Percentiles rank a stretch among this genome's conserved stretches.
phyloP scores from a whole-genome alignment of 2,113 vertebrate genomes.

The Osmerus eperlanus region DNA sequence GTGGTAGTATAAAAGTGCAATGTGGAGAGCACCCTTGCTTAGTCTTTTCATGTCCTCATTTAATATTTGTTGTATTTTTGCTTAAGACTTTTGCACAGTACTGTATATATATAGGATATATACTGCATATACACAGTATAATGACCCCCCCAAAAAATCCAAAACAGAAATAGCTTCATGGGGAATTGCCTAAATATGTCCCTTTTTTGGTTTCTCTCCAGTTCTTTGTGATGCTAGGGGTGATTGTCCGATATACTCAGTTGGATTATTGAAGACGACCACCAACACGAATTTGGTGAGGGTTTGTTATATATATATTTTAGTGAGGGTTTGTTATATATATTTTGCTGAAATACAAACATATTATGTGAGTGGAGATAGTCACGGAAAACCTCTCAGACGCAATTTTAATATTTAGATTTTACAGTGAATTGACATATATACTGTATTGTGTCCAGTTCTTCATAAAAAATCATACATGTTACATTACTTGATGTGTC shows the following conservation, averaged over 20 bases:
- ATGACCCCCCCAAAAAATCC: too few species aligned
- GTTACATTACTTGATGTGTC: background rate
- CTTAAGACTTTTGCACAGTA: too few species aligned
- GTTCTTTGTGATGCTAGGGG: conserved; percentile 27
- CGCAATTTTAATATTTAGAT: background rate
- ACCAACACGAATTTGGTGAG: background rate
- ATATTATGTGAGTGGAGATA: background rate
- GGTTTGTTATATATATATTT: background rate
- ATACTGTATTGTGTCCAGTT: background rate
- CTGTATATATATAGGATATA: too few species aligned
- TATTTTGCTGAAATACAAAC: background rate
- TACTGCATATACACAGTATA: too few species aligned
- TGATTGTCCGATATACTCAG: conserved; percentile 15
- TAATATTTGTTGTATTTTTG: too few species aligned
- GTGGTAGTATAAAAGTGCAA: too few species aligned
- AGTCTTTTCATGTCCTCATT: too few species aligned
- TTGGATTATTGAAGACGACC: conserved; percentile 12
- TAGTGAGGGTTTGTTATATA: background rate
- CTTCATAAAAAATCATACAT: background rate
- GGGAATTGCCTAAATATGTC: background rate
- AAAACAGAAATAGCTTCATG: background rate
- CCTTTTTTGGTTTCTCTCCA: conserved; percentile 12
- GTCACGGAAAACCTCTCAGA: background rate
- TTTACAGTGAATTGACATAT: background rate
- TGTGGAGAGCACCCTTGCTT: too few species aligned